phyloP scores from a whole-genome alignment of 2,888 invertebrate species.

The Argynnis bischoffii region DNA sequence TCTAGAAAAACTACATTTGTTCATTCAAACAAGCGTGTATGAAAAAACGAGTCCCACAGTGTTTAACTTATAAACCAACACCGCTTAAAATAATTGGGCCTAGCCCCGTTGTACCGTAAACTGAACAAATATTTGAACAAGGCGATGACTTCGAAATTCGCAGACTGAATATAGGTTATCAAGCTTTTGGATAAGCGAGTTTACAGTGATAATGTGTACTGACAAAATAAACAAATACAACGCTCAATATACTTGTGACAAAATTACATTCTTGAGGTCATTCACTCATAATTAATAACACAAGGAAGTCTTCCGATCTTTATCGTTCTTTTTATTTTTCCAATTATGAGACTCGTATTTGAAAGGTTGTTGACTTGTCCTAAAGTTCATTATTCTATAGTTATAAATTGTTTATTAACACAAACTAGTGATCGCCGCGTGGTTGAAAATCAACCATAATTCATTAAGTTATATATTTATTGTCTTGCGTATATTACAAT shows the following conservation, averaged over 20 bases:
- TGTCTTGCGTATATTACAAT: too few relatives aligned
- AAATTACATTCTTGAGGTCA: not conserved
- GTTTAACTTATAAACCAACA: slow-evolving; percentile 7
- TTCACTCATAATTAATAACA: slow-evolving; percentile 12
- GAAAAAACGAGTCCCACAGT: not conserved
- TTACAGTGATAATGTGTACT: slow-evolving; percentile 30
- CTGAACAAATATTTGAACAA: slow-evolving; percentile 44
- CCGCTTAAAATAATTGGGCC: slow-evolving; percentile 23
- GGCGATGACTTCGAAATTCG: slow-evolving; percentile 39
- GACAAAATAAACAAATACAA: slow-evolving; percentile 13
- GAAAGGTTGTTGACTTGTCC: not conserved
- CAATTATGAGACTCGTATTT: not conserved
- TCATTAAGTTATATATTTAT: too few relatives aligned
- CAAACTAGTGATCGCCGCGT: too few relatives aligned
- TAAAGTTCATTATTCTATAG: not conserved
- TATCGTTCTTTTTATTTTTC: slow-evolving; percentile 7
- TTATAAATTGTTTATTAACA: too few relatives aligned
- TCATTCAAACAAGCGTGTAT: not conserved
- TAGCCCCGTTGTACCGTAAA: slow-evolving; percentile 15
- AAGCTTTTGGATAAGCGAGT: slow-evolving; percentile 40
- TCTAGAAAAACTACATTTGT: not conserved
- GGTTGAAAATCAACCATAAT: too few relatives aligned
- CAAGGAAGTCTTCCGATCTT: not conserved
- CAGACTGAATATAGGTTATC: slow-evolving; percentile 45
- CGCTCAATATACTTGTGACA: not conserved